Evolutionary conservation across 1,140 invertebrate species (phyloP).

Genomic region (Eurytemora carolleeae): DNA sequence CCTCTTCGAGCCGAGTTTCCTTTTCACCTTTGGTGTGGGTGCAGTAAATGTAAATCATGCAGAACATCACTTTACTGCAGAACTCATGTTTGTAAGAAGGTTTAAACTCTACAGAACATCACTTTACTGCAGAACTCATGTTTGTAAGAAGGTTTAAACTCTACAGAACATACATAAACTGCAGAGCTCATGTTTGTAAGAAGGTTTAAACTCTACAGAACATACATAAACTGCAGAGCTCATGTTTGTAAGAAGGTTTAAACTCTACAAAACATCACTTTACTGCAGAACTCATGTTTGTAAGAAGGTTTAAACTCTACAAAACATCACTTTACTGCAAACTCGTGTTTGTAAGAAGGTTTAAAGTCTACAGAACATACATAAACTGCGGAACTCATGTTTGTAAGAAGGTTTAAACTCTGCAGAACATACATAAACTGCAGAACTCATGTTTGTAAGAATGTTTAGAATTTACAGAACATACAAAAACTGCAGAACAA

Average conservation of each 20-base stretch:
- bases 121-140: not conserved
- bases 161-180: not conserved
- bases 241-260: not conserved
- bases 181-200: not conserved
- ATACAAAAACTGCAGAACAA: too few relatives aligned
- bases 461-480: too few relatives aligned
- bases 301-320: too few relatives aligned
- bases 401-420: too few relatives aligned
- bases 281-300: not conserved
- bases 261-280: not conserved
- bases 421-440: too few relatives aligned
- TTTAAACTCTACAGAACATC: not conserved
- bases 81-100: not conserved
- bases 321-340: too few relatives aligned
- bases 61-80: not conserved
- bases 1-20: not conserved
- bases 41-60: not conserved
- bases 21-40: not conserved
- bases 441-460: too few relatives aligned
- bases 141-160: not conserved
- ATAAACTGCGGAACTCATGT: too few relatives aligned
- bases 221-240: not conserved
- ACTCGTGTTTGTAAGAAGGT: too few relatives aligned
- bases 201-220: too few relatives aligned
- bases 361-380: too few relatives aligned